Evolutionary conservation across 2,888 invertebrate species (phyloP), one percentile per base, ranked within the genome.

Genomic region (Thymelicus sylvestris): DNA sequence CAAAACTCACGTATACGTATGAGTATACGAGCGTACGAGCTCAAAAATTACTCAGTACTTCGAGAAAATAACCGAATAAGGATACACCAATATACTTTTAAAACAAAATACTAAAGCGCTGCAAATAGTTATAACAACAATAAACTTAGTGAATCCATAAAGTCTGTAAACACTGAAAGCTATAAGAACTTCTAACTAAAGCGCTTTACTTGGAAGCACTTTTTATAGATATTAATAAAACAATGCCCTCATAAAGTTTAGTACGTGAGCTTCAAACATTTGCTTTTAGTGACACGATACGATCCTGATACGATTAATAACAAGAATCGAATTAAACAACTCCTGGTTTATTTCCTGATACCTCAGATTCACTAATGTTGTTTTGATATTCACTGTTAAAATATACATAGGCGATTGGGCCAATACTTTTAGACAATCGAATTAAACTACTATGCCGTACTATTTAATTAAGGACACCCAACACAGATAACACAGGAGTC

Each of bases 211-310:
- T 86, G 85, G 83, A 83, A 86, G 86, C 82, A 86, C 83, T 89
- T 91, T 92, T 92, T 92, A 91, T 91, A 88, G 92, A 90, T 92
- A 91, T 91, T 91, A 91, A 91, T 92, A 92, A 92, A 92, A 91
- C 91, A 92, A 91, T 91, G 85, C 86, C 80, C 78, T 81, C 87
- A 76, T 92, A 92, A 91, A 92, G 72, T 87, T 88, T 88, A 89
- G 82, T 85, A 79, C 80, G 80, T 76, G 81, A 80, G 75, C 78
- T 76, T 80, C 79, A 76, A 76, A 74, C 71, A 72, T 73, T 74
- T 65, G 38, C 10, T 76, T 80, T 80, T 75, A 48, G 73, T 41
- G 75, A 12, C 69, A 80, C 84, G 84, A 82, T 74, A 79, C 82
- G 83, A 80, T 69, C 61, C 31, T 77, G 80, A 77, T 75, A 75